Evolutionary conservation across 1,140 invertebrate species (phyloP), one percentile per base, ranked within the genome.

Genomic region (Solenopsis fugax): DNA sequence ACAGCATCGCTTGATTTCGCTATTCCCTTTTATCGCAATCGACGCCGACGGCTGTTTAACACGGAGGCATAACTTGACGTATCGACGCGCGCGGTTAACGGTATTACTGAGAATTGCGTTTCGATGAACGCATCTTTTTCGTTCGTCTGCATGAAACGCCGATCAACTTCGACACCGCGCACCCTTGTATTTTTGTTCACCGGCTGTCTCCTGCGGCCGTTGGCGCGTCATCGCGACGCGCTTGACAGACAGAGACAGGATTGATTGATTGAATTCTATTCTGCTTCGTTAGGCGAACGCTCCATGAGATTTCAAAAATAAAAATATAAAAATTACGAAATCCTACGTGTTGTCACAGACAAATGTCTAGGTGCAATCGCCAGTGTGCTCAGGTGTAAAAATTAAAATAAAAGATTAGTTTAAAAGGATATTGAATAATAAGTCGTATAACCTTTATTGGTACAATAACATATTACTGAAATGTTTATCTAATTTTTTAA

Each of bases 71-170:
- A 69, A 82, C 67, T 58, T 54, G 65, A 72, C 50, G 34, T 69
- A 82, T 82, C 80, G 67, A 82, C 67, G 56, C 7, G 56, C 7
- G 56, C 7, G 24, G 18, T 67, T 82, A 82, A 82, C 54, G 18
- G 18, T 58, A 34, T 82, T 82, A 82, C 37, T 58, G 67, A 82
- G 80, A 58, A 82, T 82, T 54, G 80, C 67, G 24, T 82, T 82
- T 60, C 80, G 67, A 82, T 58, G 67, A 82, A 73, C 80, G 65
- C 67, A 73, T 48, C 52, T 64, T 50, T 48, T 69, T 48, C 54
- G 67, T 72, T 48, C 41, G 50, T 73, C 67, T 58, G 67, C 52
- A 72, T 58, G 37, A 54, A 82, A 73, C 24, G 65, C 67, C 65
- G 65, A 73, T 82, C 67, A 41, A 72, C 65, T 41, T 45, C 65